A percentile compares a stretch with the other conserved stretches of the same genome.
Conservation (phyloP, 1,140 invertebrate genomes). For the Formica selysi region DNA sequence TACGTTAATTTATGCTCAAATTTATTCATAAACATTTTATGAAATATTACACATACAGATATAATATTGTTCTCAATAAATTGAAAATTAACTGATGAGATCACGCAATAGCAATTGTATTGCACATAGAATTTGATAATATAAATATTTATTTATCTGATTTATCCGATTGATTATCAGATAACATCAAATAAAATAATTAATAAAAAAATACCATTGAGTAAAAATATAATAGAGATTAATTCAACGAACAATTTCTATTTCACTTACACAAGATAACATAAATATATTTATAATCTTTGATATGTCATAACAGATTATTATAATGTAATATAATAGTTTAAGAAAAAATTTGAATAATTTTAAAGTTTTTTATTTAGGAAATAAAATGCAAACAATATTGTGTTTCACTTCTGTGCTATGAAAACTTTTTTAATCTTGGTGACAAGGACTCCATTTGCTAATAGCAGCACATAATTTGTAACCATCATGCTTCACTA, state of each 20-base stretch:
- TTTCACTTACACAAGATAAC: not conserved
- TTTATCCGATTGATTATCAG: not conserved
- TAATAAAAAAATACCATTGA: conserved; percentile 11
- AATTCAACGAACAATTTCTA: not conserved
- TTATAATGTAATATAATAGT: too few relatives aligned
- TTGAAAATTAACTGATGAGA: not conserved
- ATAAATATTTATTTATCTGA: conserved; percentile 6
- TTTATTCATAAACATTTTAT: not conserved
- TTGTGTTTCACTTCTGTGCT: not conserved
- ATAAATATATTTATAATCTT: not conserved
- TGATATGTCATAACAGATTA: not conserved
- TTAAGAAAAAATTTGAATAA: not conserved
- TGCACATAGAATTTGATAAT: not conserved
- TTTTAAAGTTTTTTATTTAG: not conserved
- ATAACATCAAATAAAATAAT: too few relatives aligned
- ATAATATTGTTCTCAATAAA: not conserved
- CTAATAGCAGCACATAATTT: not conserved
- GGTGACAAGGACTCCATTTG: not conserved
- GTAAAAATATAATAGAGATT: not conserved
- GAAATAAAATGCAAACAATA: not conserved
- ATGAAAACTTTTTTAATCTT: not conserved
- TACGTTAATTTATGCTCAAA: not conserved
- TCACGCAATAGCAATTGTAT: not conserved
- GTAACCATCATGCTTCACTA: not conserved
- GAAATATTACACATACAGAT: not conserved